Evolutionary conservation across 2,888 invertebrate species (phyloP), one percentile per base, ranked within the genome.

Genomic region (Papilio protenor): DNA sequence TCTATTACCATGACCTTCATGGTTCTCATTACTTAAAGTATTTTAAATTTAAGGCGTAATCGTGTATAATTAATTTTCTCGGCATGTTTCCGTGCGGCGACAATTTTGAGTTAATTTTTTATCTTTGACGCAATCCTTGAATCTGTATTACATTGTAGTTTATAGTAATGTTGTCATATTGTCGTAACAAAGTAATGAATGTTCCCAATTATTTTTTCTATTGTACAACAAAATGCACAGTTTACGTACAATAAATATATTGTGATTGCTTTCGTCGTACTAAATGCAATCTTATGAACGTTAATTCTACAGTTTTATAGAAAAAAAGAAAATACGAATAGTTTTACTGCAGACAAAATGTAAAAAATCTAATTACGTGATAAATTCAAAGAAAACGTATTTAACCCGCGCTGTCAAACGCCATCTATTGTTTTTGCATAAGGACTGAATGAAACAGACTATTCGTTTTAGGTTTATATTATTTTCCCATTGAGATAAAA

Each of bases 1-100:
- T 18, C 66, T 45, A 18, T 64, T n/a, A 45, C 16, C 1, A 10
- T 45, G 66, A 66, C 66, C 66, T 45, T 66, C 11, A 16, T 5
- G 45, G n/a, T 10, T 10, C 16, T 40, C 11, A 45, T n/a, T 21
- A 45, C 45, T n/a, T 45, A 12, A 45, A 66, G n/a, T 21, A 16
- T 40, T 64, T 40, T 10, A n/a, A 8, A 64, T 64, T 66, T 66
- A 66, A 66, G 66, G 11, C n/a, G 11, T 66, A 45, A 45, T 66
- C n/a, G 66, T 45, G 66, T 40, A n/a, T n/a, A 66, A 66, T 66
- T 45, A 66, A 66, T 66, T 66, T 45, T n/a, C 45, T 40, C 66
- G n/a, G 45, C 40, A 11, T 4, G 40, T n/a, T 40, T 45, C n/a
- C 66, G 40, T 40, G 45, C 40, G 12, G n/a, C 66, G 18, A 40